A percentile compares a stretch with the other conserved stretches of the same genome.
phyloP scores from a whole-genome alignment of 2,113 vertebrate species.

The Gracilinanus agilis region DNA sequence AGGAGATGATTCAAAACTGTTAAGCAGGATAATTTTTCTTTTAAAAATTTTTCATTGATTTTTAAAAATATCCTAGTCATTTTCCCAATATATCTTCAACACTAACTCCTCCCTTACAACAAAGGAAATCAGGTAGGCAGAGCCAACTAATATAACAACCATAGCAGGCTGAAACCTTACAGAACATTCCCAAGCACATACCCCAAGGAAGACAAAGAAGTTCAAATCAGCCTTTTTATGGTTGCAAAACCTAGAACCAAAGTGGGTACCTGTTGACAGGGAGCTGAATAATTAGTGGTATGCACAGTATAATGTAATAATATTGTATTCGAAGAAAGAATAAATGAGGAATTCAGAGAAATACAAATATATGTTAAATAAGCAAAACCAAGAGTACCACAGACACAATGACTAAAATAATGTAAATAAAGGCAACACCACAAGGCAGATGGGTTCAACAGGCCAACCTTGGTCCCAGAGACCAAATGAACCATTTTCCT shows the following conservation, averaged over 20 bases:
- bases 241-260: neutral
- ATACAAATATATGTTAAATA: no score
- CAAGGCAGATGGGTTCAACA: no score
- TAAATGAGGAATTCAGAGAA: no score
- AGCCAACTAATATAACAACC: neutral
- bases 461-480: no score
- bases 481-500: no score
- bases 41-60: neutral
- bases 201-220: neutral
- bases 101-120: neutral
- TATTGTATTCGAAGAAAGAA: neutral
- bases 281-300: neutral
- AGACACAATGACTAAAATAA: no score
- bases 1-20: neutral
- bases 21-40: neutral
- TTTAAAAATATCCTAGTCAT: neutral
- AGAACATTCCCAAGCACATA: neutral
- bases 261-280: neutral
- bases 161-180: neutral
- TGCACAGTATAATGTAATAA: neutral
- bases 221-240: neutral
- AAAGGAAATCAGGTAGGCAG: neutral
- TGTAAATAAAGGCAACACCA: no score
- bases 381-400: no score
- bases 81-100: neutral